Evolutionary conservation across 2,797 vertebrate species (phyloP).

Genomic region (Scolopax rusticola): DNA sequence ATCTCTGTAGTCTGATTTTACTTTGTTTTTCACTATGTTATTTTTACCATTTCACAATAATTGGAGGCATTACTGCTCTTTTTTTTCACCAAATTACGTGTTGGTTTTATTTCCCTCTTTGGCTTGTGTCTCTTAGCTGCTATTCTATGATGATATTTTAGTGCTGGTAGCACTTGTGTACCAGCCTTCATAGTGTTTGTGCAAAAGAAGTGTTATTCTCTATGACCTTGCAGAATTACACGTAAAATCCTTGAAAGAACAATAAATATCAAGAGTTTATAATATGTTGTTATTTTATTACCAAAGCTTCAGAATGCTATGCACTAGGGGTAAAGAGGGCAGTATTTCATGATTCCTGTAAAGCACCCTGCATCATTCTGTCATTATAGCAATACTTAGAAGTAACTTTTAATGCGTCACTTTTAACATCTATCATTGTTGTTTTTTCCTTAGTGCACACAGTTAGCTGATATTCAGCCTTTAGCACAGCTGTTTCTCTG

Average conservation of each 20-base stretch:
- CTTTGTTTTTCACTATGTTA: neutral
- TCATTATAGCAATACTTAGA: neutral
- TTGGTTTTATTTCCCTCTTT: neutral
- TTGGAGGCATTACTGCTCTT: neutral
- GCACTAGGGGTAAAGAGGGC: accelerated
- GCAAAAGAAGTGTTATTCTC: neutral
- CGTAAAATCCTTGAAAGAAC: neutral
- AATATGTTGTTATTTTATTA: neutral
- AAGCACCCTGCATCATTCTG: neutral
- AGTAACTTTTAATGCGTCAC: neutral
- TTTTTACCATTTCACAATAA: neutral
- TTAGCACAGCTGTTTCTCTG: neutral
- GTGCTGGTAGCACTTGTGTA: neutral
- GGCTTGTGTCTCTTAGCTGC: neutral
- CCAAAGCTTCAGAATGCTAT: neutral
- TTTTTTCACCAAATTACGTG: neutral
- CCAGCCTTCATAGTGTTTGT: neutral
- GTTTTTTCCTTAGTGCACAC: accelerated
- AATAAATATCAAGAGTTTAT: neutral
- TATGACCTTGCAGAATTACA: neutral
- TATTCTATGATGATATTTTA: neutral
- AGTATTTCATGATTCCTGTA: neutral
- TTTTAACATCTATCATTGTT: neutral
- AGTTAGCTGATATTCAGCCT: neutral
- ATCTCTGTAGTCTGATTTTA: neutral